A percentile compares a stretch with the other conserved stretches of the same genome.
Evolutionary conservation across 1,140 invertebrate genomes (phyloP).

Genomic region (Trichonephila clavata): DNA sequence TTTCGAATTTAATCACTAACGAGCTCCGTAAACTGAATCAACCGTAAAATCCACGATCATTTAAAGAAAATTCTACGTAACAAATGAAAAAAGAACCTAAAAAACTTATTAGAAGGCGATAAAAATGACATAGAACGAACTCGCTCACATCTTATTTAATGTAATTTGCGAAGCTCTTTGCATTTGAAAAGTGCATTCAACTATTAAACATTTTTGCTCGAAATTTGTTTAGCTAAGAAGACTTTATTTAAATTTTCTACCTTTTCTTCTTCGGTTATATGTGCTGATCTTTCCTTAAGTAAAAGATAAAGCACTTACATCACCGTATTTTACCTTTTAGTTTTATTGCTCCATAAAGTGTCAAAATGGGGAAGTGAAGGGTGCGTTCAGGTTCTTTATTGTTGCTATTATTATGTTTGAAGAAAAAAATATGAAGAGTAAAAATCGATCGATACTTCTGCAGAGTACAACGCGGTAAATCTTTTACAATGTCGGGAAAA

Average conservation of each 20-base stretch:
- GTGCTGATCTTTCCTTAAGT: neutral
- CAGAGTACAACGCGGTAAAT: neutral
- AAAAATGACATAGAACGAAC: neutral
- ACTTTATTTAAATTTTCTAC: neutral
- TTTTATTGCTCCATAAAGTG: conserved; percentile 16
- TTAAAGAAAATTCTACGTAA: neutral
- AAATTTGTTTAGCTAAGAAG: neutral
- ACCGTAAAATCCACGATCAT: neutral
- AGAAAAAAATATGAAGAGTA: neutral
- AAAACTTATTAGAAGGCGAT: neutral
- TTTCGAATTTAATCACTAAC: neutral
- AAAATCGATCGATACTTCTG: neutral
- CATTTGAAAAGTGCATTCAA: neutral
- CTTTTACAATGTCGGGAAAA: neutral
- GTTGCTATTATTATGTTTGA: neutral
- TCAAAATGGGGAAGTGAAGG: neutral
- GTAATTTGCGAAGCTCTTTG: neutral
- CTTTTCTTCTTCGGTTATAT: neutral
- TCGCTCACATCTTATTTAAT: neutral
- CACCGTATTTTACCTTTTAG: neutral
- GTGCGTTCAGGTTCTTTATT: neutral
- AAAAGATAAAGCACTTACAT: conserved; percentile 7
- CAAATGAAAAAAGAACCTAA: neutral
- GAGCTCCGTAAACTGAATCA: neutral
- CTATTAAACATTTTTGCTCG: neutral